Evolutionary conservation across 2,113 vertebrate genomes (phyloP).

Genomic region (Cottus gobio): DNA sequence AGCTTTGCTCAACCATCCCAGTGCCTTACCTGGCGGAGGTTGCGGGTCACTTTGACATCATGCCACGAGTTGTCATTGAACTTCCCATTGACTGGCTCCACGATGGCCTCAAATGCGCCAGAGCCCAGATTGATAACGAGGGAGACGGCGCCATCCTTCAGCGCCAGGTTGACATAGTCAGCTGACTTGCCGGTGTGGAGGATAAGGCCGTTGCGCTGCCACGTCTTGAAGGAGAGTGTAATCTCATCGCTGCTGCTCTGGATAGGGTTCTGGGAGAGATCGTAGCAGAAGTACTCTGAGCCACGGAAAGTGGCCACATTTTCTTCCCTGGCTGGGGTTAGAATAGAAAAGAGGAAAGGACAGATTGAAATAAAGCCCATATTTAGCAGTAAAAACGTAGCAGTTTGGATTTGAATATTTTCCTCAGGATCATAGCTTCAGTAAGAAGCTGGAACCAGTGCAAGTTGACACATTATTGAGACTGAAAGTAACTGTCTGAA

Average conservation of each 20-base stretch:
- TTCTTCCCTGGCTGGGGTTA: constrained; percentile 90
- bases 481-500: too few species aligned
- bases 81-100: constrained; percentile 97
- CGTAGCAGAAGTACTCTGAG: constrained; percentile 98
- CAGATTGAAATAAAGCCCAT: not conserved
- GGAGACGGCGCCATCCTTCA: constrained; percentile 96
- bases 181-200: constrained; percentile 98
- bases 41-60: constrained; percentile 98
- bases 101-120: constrained; percentile 97
- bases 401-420: not conserved
- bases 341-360: not conserved
- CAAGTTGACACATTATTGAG: too few species aligned
- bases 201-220: constrained; percentile 97
- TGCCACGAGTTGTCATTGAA: constrained; percentile 99
- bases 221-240: constrained; percentile 97
- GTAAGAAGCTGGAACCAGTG: not conserved
- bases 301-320: constrained; percentile 98
- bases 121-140: constrained; percentile 98
- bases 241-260: constrained; percentile 99
- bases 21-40: constrained; percentile 95
- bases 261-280: constrained; percentile 98
- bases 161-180: constrained; percentile 98
- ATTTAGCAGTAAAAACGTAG: not conserved
- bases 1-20: not conserved
- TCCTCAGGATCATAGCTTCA: not conserved